Evolutionary conservation across 2,113 vertebrate genomes (phyloP), one percentile per base, ranked within the genome.

Genomic region (Casuarius casuarius): DNA sequence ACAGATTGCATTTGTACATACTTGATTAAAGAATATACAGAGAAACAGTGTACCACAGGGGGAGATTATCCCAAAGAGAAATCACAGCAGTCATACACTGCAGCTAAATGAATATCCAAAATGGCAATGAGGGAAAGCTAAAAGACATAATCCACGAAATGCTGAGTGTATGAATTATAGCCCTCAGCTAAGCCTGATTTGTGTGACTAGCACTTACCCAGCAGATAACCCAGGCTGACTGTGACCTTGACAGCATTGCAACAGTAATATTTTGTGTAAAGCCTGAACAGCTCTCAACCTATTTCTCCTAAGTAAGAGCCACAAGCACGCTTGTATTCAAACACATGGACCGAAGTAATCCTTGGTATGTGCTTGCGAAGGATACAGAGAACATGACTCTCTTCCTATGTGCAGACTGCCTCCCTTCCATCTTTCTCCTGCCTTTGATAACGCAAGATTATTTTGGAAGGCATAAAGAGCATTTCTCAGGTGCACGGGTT

Each of bases 211-310:
- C 85, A 90, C 89, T 79, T 86, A 61, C 67, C 74, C 71, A 97
- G 73, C 56, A 90, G 81, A 96, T 92, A 95, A 94, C 94, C 89
- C 59, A 31, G 87, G 74, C 89, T 84, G 94, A 85, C 94, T 95
- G 91, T 54, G 97, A 97, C 97, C 97, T 98, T 95, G 96, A 80
- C 77, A 94, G 90, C 83, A 54, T 51, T 25, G 70, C 89, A 95
- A 82, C 58, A 48, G 63, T 65, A 51, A 52, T 95, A 73, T 95
- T 96, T 97, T 82, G 95, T 85, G 92, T 29, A 70, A 65, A 84
- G 91, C 25, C 81, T 92, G 96, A 95, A n/a, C 19, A 65, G 73
- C 72, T 90, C 82, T 94, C 83, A 86, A 67, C 66, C 68, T 29
- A 1, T 94, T 94, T 95, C 82, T 97, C 92, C 88, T 20, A 59